phyloP scores from a whole-genome alignment of 2,113 vertebrate genomes.

The Probosciger aterrimus region DNA sequence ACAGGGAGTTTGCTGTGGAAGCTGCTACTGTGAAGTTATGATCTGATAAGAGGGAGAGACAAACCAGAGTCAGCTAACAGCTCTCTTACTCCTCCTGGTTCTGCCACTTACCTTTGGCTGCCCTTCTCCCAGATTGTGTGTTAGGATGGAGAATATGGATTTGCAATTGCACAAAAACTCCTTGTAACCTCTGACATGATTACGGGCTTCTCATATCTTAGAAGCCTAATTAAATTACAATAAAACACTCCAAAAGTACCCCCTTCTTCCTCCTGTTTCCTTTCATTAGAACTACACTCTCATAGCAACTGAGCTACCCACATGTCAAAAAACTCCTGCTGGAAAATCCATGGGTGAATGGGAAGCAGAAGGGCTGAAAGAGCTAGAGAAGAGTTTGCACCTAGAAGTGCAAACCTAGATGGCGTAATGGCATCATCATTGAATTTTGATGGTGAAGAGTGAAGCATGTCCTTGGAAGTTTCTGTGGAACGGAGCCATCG shows the following conservation, averaged over 20 bases:
- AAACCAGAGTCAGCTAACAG: conserved; percentile 2
- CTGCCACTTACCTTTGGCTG: conserved; percentile 9
- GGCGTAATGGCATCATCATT: neutral
- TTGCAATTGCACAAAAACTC: neutral
- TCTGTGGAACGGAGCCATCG: neutral
- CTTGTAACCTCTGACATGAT: neutral
- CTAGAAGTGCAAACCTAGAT: neutral
- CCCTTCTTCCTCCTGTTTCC: conserved; percentile 4
- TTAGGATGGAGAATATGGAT: neutral
- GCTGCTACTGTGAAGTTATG: neutral
- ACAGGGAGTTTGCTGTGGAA: conserved; percentile 6
- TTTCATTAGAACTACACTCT: conserved; percentile 2
- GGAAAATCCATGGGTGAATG: neutral
- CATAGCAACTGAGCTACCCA: neutral
- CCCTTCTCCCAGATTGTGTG: neutral
- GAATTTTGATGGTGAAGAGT: neutral
- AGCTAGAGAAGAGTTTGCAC: neutral
- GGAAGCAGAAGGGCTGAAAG: neutral
- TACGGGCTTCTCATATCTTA: neutral
- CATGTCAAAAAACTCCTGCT: neutral
- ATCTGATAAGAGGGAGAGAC: conserved; percentile 46
- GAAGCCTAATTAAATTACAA: conserved; percentile 32
- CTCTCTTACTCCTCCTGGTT: conserved; percentile 4
- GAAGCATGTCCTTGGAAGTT: neutral
- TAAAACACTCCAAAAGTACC: neutral